These are phyloP conservation scores for Collichthys lucidus DNA, from an alignment of 2,113 vertebrate genomes.

Conservation along the genomic window DNA sequence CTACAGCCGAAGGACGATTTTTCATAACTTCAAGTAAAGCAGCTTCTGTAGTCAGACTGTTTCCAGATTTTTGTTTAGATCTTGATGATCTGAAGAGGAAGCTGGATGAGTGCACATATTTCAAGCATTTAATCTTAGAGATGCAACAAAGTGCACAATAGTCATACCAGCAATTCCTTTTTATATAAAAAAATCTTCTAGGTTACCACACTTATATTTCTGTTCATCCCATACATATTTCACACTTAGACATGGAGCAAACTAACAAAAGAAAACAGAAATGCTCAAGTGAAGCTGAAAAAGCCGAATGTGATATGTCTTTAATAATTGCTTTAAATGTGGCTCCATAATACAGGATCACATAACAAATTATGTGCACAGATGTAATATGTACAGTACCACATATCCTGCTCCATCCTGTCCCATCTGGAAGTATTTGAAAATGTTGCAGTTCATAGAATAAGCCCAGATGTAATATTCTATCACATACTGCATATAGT, in stretches of 20 bases:
- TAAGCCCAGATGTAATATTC: background rate
- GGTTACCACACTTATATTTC: background rate
- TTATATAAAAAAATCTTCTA: background rate
- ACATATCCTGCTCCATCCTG: background rate
- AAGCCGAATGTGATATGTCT: background rate
- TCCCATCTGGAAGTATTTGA: conserved; percentile 8
- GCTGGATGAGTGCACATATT: conserved; percentile 15
- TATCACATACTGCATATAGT: background rate
- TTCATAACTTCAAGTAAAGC: conserved; percentile 8
- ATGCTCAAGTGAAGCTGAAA: background rate
- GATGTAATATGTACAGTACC: background rate
- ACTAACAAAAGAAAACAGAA: background rate
- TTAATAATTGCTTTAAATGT: background rate
- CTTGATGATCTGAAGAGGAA: conserved; percentile 9
- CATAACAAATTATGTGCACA: background rate
- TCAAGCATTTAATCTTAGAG: conserved; percentile 13
- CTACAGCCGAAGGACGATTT: background rate
- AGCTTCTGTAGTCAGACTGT: background rate
- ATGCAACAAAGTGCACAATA: background rate
- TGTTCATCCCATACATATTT: background rate
- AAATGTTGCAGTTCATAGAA: background rate
- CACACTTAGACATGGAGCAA: background rate
- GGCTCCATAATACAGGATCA: background rate
- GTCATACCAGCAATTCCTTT: background rate
- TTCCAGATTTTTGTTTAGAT: background rate